phyloP scores from a whole-genome alignment of 2,888 invertebrate species.

The Phasia obesa region DNA sequence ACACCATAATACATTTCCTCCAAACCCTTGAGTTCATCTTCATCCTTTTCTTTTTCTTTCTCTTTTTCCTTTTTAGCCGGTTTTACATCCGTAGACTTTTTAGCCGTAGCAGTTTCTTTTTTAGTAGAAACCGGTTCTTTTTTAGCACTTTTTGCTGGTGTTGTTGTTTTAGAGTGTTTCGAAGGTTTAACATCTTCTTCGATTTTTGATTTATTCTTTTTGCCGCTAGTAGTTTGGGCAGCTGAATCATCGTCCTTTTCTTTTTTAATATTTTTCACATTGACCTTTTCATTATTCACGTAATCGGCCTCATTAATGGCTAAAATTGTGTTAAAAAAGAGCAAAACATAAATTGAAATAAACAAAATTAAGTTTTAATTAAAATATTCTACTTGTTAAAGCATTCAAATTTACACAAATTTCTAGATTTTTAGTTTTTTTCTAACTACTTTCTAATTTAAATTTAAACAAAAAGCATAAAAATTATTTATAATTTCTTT shows the following conservation, averaged over 20 bases:
- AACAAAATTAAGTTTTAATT: background rate
- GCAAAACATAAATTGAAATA: background rate
- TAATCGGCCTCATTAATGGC: constrained; percentile 81
- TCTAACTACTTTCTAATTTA: constrained; percentile 28
- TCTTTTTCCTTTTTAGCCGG: constrained; percentile 72
- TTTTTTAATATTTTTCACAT: constrained; percentile 78
- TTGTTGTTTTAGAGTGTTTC: constrained; percentile 46
- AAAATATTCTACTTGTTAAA: background rate
- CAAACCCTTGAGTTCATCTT: constrained; percentile 79
- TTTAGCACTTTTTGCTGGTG: constrained; percentile 53
- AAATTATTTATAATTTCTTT: constrained; percentile 17
- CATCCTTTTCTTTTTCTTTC: constrained; percentile 71
- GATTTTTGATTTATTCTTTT: constrained; percentile 62
- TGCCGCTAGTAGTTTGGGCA: background rate
- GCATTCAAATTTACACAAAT: background rate
- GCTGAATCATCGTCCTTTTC: constrained; percentile 75
- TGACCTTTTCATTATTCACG: constrained; percentile 72
- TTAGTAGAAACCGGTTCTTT: constrained; percentile 58
- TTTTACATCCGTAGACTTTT: constrained; percentile 65
- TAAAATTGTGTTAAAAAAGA: constrained; percentile 66
- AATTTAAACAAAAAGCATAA: constrained; percentile 62
- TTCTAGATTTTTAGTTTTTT: background rate
- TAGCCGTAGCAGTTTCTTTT: constrained; percentile 51
- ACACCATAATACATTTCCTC: constrained; percentile 81
- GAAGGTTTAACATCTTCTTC: constrained; percentile 49